Conservation (phyloP, 2,888 invertebrate genomes). For the Acronicta leporina region DNA sequence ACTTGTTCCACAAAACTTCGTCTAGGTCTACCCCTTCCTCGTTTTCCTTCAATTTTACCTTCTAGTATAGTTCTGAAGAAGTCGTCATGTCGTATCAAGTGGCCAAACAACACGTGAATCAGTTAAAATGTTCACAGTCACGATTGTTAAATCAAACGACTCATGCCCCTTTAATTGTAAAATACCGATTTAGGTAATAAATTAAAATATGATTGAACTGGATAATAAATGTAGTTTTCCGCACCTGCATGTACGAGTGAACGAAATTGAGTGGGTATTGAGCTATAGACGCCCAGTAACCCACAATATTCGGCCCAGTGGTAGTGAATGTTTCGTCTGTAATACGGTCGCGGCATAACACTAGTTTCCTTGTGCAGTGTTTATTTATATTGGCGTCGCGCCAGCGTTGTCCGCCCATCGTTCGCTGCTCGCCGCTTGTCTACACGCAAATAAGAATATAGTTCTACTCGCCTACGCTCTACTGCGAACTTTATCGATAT, state of each 20-base stretch:
- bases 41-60: no score
- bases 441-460: slow-evolving; percentile 80
- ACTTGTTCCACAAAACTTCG: no score
- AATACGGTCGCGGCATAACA: slow-evolving; percentile 89
- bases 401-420: slow-evolving; percentile 86
- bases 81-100: no score
- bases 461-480: slow-evolving; percentile 77
- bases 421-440: slow-evolving; percentile 73
- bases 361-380: slow-evolving; percentile 89
- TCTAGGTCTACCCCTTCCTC: no score
- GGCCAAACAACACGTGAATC: no score
- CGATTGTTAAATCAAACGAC: no score
- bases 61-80: no score
- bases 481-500: slow-evolving; percentile 73
- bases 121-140: background rate
- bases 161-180: no score
- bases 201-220: background rate
- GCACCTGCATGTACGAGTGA: slow-evolving; percentile 25
- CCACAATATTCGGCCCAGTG: slow-evolving; percentile 87
- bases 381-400: slow-evolving; percentile 85
- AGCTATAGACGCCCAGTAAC: slow-evolving; percentile 81
- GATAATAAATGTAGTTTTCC: slow-evolving; percentile 11
- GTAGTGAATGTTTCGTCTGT: slow-evolving; percentile 88
- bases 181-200: no score
- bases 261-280: slow-evolving; percentile 53